phyloP scores from a whole-genome alignment of 1,140 invertebrate genomes.

The Drosophila neocordata region DNA sequence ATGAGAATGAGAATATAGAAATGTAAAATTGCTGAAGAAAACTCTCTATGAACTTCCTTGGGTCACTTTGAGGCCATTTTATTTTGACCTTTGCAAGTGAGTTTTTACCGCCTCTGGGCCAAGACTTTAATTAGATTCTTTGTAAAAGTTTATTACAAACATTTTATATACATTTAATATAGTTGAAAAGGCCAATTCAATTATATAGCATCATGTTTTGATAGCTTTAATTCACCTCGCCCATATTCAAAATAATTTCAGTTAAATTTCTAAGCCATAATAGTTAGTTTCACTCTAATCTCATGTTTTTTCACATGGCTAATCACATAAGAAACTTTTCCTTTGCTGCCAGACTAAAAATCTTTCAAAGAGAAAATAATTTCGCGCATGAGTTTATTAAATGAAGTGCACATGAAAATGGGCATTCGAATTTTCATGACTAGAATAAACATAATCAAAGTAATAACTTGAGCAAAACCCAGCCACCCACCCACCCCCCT shows the following conservation, averaged over 20 bases:
- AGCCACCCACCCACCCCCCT: not conserved
- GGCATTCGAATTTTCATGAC: slow-evolving; percentile 70
- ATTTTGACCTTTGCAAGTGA: slow-evolving; percentile 31
- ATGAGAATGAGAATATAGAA: slow-evolving; percentile 27
- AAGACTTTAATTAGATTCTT: slow-evolving; percentile 74
- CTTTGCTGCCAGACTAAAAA: slow-evolving; percentile 44
- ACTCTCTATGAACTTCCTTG: slow-evolving; percentile 27
- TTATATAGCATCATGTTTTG: not conserved
- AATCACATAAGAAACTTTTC: slow-evolving; percentile 56
- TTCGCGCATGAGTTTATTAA: slow-evolving; percentile 73
- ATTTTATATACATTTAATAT: slow-evolving; percentile 37
- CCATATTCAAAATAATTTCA: not conserved
- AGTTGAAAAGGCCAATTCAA: not conserved
- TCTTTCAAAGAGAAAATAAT: slow-evolving; percentile 45
- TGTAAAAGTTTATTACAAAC: slow-evolving; percentile 17
- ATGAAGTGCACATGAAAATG: slow-evolving; percentile 74
- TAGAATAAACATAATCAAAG: slow-evolving; percentile 81
- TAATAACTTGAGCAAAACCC: slow-evolving; percentile 60
- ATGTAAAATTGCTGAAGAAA: slow-evolving; percentile 35
- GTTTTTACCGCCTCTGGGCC: slow-evolving; percentile 35
- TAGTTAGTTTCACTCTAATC: slow-evolving; percentile 40
- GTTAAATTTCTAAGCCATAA: no score
- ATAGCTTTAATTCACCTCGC: not conserved
- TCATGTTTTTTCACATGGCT: slow-evolving; percentile 76
- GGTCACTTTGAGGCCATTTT: slow-evolving; percentile 23